Conservation (phyloP, 2,113 vertebrate genomes). For the Actenoides lindsayi region DNA sequence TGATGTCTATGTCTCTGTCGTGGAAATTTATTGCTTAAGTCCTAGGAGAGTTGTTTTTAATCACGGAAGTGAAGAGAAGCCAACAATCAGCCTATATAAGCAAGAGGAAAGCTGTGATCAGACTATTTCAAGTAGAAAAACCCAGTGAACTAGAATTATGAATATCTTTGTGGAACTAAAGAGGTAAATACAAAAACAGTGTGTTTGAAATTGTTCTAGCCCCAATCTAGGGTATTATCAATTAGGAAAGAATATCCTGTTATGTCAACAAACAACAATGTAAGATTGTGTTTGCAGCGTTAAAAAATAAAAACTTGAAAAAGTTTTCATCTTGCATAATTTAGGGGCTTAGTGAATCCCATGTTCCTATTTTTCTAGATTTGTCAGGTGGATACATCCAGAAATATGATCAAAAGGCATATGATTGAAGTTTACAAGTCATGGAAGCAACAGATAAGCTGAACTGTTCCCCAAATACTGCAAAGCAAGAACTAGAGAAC, state of each 20-base stretch:
- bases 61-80: background rate
- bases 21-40: background rate
- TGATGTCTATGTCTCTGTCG: background rate
- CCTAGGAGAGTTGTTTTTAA: background rate
- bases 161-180: background rate
- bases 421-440: background rate
- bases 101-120: background rate
- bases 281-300: background rate
- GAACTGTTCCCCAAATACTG: background rate
- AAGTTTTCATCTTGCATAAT: background rate
- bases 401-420: background rate
- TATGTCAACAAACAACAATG: background rate
- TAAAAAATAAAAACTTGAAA: background rate
- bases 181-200: background rate
- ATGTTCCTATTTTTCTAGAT: background rate
- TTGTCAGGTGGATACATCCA: background rate
- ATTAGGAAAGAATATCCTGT: background rate
- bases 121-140: background rate
- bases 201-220: background rate
- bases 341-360: background rate
- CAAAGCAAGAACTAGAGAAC: background rate
- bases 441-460: background rate
- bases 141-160: background rate
- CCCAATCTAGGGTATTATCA: background rate
- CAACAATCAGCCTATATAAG: background rate